A percentile compares a stretch with the other conserved stretches of the same genome.
phyloP scores from a whole-genome alignment of 1,140 invertebrate species.

The Cydia splendana region DNA sequence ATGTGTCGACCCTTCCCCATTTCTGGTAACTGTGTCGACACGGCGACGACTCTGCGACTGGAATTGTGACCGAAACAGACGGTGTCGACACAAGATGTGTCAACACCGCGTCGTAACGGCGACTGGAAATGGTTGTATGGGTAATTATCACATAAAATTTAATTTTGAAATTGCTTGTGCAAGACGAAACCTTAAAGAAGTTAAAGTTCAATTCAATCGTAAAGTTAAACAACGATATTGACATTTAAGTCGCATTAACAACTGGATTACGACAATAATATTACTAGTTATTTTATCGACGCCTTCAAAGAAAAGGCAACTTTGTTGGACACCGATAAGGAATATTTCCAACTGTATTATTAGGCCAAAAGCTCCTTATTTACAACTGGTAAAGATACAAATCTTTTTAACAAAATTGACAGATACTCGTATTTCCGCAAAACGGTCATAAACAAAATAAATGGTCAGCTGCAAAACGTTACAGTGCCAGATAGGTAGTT shows the following conservation, averaged over 20 bases:
- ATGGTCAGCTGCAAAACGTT: not conserved
- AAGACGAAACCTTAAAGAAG: slow-evolving; percentile 3
- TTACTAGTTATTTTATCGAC: not conserved
- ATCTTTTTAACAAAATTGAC: not conserved
- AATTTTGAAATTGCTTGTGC: not conserved
- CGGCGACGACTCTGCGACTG: too few species aligned
- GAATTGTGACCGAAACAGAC: too few species aligned
- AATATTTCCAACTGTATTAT: not conserved
- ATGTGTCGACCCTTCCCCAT: too few species aligned
- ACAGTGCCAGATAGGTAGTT: slow-evolving; percentile 1
- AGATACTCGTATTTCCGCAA: not conserved
- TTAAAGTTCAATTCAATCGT: slow-evolving; percentile 39
- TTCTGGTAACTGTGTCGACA: too few species aligned
- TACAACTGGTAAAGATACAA: not conserved
- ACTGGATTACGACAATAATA: not conserved
- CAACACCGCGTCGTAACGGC: too few species aligned
- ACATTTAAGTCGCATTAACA: slow-evolving; percentile 37
- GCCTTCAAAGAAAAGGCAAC: not conserved
- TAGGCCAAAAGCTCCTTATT: not conserved
- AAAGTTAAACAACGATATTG: slow-evolving; percentile 38
- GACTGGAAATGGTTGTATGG: too few species aligned
- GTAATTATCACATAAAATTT: not conserved
- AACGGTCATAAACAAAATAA: not conserved
- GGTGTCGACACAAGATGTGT: too few species aligned
- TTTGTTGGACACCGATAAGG: not conserved